Percentiles rank a stretch among this genome's conserved stretches.
Conservation (phyloP, 2,888 invertebrate species). For the Thelaira solivaga region DNA sequence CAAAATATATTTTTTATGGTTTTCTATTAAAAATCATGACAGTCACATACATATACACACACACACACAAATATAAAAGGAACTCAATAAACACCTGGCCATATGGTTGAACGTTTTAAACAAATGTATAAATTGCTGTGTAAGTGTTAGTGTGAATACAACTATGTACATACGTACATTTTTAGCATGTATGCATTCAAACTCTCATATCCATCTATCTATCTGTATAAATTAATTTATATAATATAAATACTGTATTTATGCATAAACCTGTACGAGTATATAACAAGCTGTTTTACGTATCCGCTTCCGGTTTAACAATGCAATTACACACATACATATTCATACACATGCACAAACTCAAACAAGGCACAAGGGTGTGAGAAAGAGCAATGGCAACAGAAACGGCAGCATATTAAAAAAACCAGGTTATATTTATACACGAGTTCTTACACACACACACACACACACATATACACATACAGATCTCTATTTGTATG, state of each 20-base stretch:
- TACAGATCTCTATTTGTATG: no score
- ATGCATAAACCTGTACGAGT: conserved; percentile 24
- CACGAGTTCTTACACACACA: no score
- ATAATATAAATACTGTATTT: not conserved
- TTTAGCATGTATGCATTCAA: not conserved
- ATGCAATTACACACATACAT: not conserved
- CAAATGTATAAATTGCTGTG: conserved; percentile 18
- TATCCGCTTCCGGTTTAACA: conserved; percentile 59
- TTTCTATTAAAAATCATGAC: conserved; percentile 53
- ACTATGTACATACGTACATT: not conserved
- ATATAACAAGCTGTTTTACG: conserved; percentile 60
- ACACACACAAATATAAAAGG: not conserved
- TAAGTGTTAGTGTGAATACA: conserved; percentile 16
- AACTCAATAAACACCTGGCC: conserved; percentile 60
- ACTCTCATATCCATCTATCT: not conserved
- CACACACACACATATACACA: no score
- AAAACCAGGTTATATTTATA: conserved; percentile 48
- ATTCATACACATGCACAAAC: not conserved
- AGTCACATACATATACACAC: not conserved
- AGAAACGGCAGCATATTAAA: not conserved
- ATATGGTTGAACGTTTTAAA: conserved; percentile 22
- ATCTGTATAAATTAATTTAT: not conserved
- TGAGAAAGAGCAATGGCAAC: conserved; percentile 1
- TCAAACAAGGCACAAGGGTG: not conserved
- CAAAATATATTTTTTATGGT: not conserved